Conservation (phyloP, 2,888 invertebrate species). For the Pollenia labialis region DNA sequence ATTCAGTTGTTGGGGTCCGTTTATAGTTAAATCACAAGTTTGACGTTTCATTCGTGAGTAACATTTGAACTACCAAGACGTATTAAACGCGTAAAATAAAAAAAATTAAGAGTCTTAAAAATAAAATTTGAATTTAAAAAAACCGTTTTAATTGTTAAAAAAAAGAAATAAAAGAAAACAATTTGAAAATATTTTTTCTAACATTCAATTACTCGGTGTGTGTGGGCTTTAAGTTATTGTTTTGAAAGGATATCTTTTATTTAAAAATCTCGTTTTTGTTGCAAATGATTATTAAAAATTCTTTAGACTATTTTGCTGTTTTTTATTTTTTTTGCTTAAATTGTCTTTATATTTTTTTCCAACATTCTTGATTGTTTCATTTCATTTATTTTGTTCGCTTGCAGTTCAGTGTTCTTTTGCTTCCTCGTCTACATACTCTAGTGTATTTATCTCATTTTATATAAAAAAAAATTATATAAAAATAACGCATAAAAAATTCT, state of each 20-base stretch:
- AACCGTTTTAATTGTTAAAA: constrained; percentile 59
- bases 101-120: constrained; percentile 31
- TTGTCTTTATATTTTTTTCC: constrained; percentile 38
- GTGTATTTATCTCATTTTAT: constrained; percentile 51
- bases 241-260: neutral
- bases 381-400: constrained; percentile 48
- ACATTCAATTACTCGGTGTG: constrained; percentile 47
- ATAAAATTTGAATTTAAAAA: constrained; percentile 46
- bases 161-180: constrained; percentile 19
- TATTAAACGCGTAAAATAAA: constrained; percentile 68
- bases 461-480: constrained; percentile 31
- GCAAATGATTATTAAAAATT: neutral
- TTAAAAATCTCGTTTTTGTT: neutral
- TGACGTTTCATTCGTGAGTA: constrained; percentile 81
- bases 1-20: constrained; percentile 69
- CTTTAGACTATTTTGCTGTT: constrained; percentile 20
- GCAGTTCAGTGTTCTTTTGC: constrained; percentile 63
- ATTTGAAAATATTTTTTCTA: constrained; percentile 2
- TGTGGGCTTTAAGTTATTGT: constrained; percentile 15
- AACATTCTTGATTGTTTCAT: constrained; percentile 22
- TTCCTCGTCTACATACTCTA: constrained; percentile 48
- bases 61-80: constrained; percentile 80
- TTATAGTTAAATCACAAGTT: constrained; percentile 74
- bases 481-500: constrained; percentile 50
- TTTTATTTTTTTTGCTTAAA: neutral